A percentile compares a stretch with the other conserved stretches of the same genome.
Evolutionary conservation across 2,888 invertebrate genomes (phyloP).

Genomic region (Podotricha telesiphe): DNA sequence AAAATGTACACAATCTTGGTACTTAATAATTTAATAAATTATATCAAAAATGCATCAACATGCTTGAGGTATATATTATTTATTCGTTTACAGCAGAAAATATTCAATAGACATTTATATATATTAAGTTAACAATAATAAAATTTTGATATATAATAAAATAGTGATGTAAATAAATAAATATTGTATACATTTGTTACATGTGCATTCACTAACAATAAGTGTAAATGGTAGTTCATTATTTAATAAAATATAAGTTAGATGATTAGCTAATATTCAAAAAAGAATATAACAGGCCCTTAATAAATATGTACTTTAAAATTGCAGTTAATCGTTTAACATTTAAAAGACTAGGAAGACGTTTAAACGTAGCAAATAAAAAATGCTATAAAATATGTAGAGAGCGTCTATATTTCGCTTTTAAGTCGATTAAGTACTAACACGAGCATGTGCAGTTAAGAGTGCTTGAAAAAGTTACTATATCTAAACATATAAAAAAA

Average conservation of each 20-base stretch:
- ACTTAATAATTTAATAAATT: slow-evolving; percentile 57
- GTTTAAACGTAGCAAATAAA: slow-evolving; percentile 15
- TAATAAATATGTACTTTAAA: not conserved
- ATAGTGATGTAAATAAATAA: not conserved
- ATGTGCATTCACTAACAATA: not conserved
- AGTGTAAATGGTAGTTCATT: not conserved
- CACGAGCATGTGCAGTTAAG: slow-evolving; percentile 27
- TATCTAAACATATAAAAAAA: not conserved
- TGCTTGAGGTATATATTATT: slow-evolving; percentile 39
- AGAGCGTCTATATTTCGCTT: slow-evolving; percentile 35
- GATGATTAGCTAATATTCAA: not conserved
- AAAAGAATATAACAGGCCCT: not conserved
- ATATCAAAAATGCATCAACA: slow-evolving; percentile 50
- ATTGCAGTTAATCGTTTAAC: not conserved
- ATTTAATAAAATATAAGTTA: not conserved
- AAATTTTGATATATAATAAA: slow-evolving; percentile 27
- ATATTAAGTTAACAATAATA: slow-evolving; percentile 27
- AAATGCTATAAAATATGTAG: slow-evolving; percentile 32
- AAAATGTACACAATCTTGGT: slow-evolving; percentile 65
- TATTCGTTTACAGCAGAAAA: slow-evolving; percentile 6
- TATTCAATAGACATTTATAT: slow-evolving; percentile 8
- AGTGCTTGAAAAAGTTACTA: slow-evolving; percentile 23
- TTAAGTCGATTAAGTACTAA: slow-evolving; percentile 37
- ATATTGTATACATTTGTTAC: not conserved
- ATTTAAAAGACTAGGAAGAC: slow-evolving; percentile 29